These are phyloP conservation scores for Acromyrmex heyeri DNA, from an alignment of 1,140 invertebrate species.

Conservation along the genomic window DNA sequence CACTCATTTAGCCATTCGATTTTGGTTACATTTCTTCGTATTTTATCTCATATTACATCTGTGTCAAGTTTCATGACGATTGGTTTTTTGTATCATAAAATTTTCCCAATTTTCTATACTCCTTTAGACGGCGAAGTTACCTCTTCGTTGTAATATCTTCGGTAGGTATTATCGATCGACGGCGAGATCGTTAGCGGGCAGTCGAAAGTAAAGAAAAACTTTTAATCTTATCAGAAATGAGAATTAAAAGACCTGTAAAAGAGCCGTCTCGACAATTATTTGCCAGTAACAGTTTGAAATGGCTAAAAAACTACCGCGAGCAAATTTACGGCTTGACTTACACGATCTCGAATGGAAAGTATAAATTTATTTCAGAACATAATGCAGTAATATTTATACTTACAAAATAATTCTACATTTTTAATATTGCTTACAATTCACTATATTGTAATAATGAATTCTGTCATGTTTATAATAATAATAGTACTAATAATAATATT, in stretches of 20 bases:
- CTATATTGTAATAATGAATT: not conserved
- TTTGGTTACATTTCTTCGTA: too few relatives aligned
- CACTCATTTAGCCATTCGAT: too few relatives aligned
- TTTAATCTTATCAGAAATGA: slow-evolving; percentile 48
- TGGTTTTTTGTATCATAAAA: too few relatives aligned
- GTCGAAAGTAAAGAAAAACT: slow-evolving; percentile 47
- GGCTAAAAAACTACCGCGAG: slow-evolving; percentile 6
- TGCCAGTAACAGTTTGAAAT: slow-evolving; percentile 41
- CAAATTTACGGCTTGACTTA: slow-evolving; percentile 29
- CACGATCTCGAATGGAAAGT: slow-evolving; percentile 4
- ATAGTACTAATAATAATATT: too few relatives aligned
- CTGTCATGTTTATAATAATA: not conserved
- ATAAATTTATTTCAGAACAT: slow-evolving; percentile 10
- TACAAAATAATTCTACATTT: not conserved
- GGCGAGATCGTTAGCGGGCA: slow-evolving; percentile 23
- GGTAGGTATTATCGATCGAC: slow-evolving; percentile 2
- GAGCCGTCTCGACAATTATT: slow-evolving; percentile 50
- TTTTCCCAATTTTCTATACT: too few relatives aligned
- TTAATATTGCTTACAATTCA: not conserved
- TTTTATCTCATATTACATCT: too few relatives aligned
- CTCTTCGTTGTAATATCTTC: not conserved
- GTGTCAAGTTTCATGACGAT: too few relatives aligned
- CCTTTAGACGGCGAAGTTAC: not conserved
- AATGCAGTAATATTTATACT: not conserved
- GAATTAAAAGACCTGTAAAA: slow-evolving; percentile 52